Percentiles rank a stretch among this genome's conserved stretches.
Conservation (phyloP, 2,113 vertebrate genomes). For the Cettia cetti region DNA sequence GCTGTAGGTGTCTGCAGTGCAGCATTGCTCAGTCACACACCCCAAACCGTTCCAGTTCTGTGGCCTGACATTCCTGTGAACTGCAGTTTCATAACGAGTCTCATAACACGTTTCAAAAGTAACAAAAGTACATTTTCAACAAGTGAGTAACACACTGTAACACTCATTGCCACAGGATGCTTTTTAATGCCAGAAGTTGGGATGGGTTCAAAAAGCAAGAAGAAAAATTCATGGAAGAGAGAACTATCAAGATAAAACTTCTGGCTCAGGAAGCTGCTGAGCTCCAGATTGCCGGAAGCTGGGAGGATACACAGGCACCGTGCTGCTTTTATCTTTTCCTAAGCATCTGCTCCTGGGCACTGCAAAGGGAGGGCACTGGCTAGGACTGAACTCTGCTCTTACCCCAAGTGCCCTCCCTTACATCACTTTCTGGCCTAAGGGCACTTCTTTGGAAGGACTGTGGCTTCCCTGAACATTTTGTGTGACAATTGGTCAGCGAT, state of each 20-base stretch:
- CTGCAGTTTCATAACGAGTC: neutral
- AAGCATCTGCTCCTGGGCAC: conserved; percentile 17
- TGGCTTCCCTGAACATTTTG: neutral
- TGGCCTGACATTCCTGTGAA: neutral
- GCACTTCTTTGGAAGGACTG: neutral
- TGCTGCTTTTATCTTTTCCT: neutral
- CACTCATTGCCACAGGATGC: conserved; percentile 10
- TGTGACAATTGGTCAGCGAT: neutral
- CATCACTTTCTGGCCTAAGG: neutral
- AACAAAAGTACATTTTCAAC: neutral
- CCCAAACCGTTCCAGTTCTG: neutral
- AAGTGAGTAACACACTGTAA: neutral
- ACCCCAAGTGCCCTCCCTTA: neutral
- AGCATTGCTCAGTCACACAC: neutral
- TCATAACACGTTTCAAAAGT: neutral
- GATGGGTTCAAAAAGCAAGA: conserved; percentile 42
- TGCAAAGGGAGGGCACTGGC: neutral
- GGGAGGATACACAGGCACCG: neutral
- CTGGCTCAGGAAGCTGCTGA: conserved; percentile 27
- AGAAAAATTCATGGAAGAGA: conserved; percentile 53
- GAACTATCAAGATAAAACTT: conserved; percentile 23
- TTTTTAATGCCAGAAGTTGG: neutral
- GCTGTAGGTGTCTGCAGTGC: neutral
- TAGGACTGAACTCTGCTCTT: neutral
- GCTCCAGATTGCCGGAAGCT: neutral